phyloP scores from a whole-genome alignment of 2,888 invertebrate genomes.

The Dione juno region DNA sequence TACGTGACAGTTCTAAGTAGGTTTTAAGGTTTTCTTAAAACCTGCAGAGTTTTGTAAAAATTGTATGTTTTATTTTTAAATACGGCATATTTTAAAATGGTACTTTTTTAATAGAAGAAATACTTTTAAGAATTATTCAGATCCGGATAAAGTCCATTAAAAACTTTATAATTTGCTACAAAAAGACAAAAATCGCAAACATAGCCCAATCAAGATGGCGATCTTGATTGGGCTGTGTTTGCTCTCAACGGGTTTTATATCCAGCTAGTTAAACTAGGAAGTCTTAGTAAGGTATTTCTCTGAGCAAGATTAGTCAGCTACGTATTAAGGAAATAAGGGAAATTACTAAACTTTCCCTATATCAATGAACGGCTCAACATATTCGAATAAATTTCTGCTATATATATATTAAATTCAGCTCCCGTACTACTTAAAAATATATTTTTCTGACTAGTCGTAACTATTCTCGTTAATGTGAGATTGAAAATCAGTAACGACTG shows the following conservation, averaged over 20 bases:
- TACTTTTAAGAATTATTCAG: background rate
- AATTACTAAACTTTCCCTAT: constrained; percentile 9
- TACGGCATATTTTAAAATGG: background rate
- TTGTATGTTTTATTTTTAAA: background rate
- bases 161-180: constrained; percentile 5
- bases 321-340: constrained; percentile 1
- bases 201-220: constrained; percentile 24
- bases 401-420: background rate
- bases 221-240: too few species aligned
- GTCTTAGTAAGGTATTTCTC: constrained; percentile 25
- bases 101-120: background rate
- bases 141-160: too few species aligned
- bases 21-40: constrained; percentile 27
- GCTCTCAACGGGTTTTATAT: constrained; percentile 26
- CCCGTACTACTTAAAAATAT: background rate
- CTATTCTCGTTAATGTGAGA: background rate
- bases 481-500: background rate
- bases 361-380: background rate
- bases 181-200: background rate
- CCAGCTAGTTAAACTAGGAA: constrained; percentile 10
- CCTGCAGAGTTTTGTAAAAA: background rate
- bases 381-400: background rate
- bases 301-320: constrained; percentile 18
- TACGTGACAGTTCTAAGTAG: constrained; percentile 18
- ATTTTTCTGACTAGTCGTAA: background rate